These are phyloP conservation scores for Hypolimnas misippus DNA, from an alignment of 2,888 invertebrate genomes.

Conservation along the genomic window DNA sequence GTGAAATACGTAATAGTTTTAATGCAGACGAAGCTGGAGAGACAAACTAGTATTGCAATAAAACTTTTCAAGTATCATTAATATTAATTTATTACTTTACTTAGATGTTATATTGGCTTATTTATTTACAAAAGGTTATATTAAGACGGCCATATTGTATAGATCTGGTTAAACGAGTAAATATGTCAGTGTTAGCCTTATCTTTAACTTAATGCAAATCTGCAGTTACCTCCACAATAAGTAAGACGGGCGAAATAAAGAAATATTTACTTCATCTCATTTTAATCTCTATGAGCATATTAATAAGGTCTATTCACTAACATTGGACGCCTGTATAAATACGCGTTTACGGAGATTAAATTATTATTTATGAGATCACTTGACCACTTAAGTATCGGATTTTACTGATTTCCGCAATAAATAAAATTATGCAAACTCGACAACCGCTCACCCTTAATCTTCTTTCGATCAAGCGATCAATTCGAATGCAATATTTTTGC, in stretches of 20 bases:
- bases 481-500: conserved; percentile 62
- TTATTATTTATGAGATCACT: conserved; percentile 51
- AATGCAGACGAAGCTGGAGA: no score
- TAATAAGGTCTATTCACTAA: conserved; percentile 31
- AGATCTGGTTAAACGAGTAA: conserved; percentile 42
- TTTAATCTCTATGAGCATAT: conserved; percentile 24
- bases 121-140: conserved; percentile 19
- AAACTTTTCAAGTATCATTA: neutral
- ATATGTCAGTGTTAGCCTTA: conserved; percentile 45
- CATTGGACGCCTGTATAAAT: conserved; percentile 8
- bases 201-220: conserved; percentile 45
- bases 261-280: neutral
- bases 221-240: conserved; percentile 33
- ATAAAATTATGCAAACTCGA: conserved; percentile 51
- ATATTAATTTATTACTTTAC: neutral
- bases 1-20: no score
- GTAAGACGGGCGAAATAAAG: conserved; percentile 13
- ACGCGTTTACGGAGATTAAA: conserved; percentile 47
- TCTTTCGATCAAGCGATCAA: conserved; percentile 62
- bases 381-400: conserved; percentile 47
- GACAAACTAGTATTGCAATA: no score
- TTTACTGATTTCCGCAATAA: conserved; percentile 58
- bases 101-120: neutral
- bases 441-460: conserved; percentile 50
- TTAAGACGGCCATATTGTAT: conserved; percentile 24